Evolutionary conservation across 2,113 vertebrate genomes (phyloP).

Genomic region (Callorhinus ursinus): DNA sequence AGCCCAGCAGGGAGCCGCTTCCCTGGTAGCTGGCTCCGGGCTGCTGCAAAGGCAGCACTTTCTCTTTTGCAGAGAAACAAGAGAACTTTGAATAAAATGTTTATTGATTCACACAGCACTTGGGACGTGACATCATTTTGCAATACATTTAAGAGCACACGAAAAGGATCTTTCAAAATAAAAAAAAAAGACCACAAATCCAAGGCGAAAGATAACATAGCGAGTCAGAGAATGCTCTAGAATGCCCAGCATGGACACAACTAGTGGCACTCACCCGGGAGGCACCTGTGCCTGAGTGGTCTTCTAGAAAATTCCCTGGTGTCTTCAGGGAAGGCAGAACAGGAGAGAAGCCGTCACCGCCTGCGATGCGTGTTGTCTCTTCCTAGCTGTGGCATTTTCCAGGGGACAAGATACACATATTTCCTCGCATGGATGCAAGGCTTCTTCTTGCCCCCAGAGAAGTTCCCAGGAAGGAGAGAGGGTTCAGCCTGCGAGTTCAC

Average conservation of each 20-base stretch:
- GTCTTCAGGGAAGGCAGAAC: not conserved
- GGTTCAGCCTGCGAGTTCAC: rapidly evolving
- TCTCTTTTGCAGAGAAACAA: not conserved
- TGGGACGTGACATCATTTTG: rapidly evolving
- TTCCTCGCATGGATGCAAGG: not conserved
- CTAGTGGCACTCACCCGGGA: not conserved
- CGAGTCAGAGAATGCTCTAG: not conserved
- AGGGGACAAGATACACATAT: rapidly evolving
- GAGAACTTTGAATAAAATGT: not conserved
- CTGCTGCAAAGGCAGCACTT: rapidly evolving
- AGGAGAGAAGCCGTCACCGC: too few relatives aligned
- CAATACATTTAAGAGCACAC: rapidly evolving
- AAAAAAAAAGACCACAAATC: not conserved
- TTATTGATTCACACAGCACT: not conserved
- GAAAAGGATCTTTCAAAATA: not conserved
- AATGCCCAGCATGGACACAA: not conserved
- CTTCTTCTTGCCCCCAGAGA: not conserved
- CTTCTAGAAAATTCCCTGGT: not conserved
- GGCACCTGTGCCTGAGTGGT: not conserved
- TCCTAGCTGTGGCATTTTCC: not conserved
- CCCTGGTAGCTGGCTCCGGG: not conserved
- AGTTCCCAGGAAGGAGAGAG: not conserved
- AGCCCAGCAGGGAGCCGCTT: not conserved
- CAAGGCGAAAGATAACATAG: not conserved
- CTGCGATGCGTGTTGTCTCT: not conserved